A percentile compares a stretch with the other conserved stretches of the same genome.
phyloP scores from a whole-genome alignment of 1,140 invertebrate species.

The Thereuonema tuberculata region DNA sequence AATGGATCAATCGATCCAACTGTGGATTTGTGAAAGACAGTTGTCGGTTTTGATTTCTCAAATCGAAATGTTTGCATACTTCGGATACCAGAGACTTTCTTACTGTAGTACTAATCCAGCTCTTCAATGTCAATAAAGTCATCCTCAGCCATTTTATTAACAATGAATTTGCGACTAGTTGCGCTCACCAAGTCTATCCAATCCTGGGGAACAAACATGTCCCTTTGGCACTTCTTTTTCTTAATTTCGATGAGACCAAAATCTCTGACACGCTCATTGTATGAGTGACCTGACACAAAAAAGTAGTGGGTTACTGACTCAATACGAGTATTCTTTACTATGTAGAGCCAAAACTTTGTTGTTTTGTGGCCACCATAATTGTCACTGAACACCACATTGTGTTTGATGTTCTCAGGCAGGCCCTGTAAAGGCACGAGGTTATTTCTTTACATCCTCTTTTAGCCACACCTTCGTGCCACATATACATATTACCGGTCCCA shows the following conservation, averaged over 20 bases:
- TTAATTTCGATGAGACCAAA: conserved; percentile 10
- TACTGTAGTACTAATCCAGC: too few relatives aligned
- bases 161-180: too few relatives aligned
- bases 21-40: too few relatives aligned
- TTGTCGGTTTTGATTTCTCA: too few relatives aligned
- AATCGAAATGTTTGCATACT: too few relatives aligned
- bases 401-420: neutral
- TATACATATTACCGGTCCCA: neutral
- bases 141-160: too few relatives aligned
- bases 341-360: conserved; percentile 11
- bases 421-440: conserved; percentile 4
- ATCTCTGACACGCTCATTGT: conserved; percentile 18
- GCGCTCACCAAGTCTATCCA: too few relatives aligned
- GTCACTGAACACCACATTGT: conserved; percentile 11
- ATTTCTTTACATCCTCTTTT: conserved; percentile 8
- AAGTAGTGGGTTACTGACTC: conserved; percentile 18
- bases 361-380: conserved; percentile 7
- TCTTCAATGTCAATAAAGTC: too few relatives aligned
- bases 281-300: conserved; percentile 18
- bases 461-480: conserved; percentile 9
- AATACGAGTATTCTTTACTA: conserved; percentile 10
- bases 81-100: too few relatives aligned
- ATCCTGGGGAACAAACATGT: neutral
- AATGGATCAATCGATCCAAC: too few relatives aligned
- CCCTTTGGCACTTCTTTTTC: neutral